A percentile compares a stretch with the other conserved stretches of the same genome.
Conservation (phyloP, 2,888 invertebrate genomes). For the Anarsia innoxiella region DNA sequence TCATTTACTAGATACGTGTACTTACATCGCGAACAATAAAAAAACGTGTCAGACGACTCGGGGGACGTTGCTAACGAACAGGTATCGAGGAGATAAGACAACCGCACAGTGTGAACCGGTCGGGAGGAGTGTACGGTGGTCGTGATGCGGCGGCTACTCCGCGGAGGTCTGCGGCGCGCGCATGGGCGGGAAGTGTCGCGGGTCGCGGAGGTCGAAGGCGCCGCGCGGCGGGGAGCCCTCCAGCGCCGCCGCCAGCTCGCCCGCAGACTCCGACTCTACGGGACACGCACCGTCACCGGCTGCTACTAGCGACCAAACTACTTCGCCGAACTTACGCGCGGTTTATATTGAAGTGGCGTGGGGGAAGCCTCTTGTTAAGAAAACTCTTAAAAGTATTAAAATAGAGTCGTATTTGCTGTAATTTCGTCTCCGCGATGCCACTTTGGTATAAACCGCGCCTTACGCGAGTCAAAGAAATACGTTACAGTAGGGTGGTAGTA, state of each 20-base stretch:
- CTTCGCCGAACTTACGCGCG: neutral
- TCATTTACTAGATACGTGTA: no score
- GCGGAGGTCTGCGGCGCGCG: no score
- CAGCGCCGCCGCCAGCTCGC: constrained; percentile 83
- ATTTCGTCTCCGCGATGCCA: no score
- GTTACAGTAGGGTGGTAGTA: no score
- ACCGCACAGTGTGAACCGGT: neutral
- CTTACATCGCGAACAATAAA: no score
- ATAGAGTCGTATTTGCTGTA: no score
- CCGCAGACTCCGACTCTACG: constrained; percentile 83
- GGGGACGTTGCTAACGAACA: no score
- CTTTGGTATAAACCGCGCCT: no score
- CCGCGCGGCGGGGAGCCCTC: constrained; percentile 79
- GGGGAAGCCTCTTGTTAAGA: no score
- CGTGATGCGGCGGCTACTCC: constrained; percentile 18
- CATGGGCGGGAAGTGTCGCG: constrained; percentile 88
- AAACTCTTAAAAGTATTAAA: no score
- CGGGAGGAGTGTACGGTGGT: constrained; percentile 17
- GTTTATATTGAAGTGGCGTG: no score
- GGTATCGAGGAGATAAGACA: neutral
- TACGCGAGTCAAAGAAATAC: no score
- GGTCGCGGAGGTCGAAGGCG: constrained; percentile 85
- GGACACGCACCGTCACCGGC: constrained; percentile 5
- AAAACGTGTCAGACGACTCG: neutral
- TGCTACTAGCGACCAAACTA: neutral